These are phyloP conservation scores for Mesocentrotus franciscanus DNA, from an alignment of 53 echinoderm and acorn worm genomes.

Conservation along the genomic window DNA sequence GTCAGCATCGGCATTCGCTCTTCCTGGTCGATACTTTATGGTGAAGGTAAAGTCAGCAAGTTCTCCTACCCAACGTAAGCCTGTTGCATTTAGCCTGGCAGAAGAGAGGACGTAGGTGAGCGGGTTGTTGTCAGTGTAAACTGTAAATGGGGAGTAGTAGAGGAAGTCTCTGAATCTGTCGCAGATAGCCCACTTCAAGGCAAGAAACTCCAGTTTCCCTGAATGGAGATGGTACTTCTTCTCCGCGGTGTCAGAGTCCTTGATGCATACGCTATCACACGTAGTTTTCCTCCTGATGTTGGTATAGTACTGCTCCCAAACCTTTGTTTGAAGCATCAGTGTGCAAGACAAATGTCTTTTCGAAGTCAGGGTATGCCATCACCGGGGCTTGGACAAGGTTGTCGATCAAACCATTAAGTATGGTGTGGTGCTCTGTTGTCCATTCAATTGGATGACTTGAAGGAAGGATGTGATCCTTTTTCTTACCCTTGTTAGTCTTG, in stretches of 20 bases:
- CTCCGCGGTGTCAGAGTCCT: too few species aligned
- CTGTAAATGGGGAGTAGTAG: too few species aligned
- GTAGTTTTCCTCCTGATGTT: constrained; percentile 74
- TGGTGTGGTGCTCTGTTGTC: constrained; percentile 15
- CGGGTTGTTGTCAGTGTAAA: too few species aligned
- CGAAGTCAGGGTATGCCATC: constrained; percentile 30
- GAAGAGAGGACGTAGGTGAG: constrained; percentile 70
- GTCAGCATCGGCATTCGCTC: constrained; percentile 66
- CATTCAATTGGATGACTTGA: constrained; percentile 25
- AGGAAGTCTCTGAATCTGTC: constrained; percentile 69
- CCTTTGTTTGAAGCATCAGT: too few species aligned
- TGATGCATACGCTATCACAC: too few species aligned
- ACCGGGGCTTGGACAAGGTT: background rate
- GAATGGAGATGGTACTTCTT: too few species aligned
- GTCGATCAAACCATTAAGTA: background rate
- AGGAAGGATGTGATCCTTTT: background rate
- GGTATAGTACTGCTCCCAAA: too few species aligned
- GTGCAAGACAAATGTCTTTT: too few species aligned
- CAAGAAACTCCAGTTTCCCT: too few species aligned
- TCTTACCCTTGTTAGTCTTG: background rate
- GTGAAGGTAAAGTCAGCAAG: constrained; percentile 69
- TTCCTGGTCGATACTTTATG: constrained; percentile 62
- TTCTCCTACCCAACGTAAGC: constrained; percentile 72
- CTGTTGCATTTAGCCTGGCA: constrained; percentile 72
- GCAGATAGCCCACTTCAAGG: constrained; percentile 2